Conservation (phyloP, 1,140 invertebrate genomes). For the Panagrolaimus sp. region DNA sequence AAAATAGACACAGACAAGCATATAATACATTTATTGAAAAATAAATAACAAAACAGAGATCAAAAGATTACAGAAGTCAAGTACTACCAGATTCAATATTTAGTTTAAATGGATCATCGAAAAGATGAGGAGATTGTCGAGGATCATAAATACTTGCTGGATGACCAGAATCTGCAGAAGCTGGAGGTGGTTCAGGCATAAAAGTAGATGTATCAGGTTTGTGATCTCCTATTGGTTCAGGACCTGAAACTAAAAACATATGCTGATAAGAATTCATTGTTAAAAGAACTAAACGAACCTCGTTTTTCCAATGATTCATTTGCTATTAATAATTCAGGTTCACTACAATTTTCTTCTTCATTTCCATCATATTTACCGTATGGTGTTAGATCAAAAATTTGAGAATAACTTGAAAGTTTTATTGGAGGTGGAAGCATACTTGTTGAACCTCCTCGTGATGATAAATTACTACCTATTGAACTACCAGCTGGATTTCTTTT, state of each 20-base stretch:
- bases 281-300: no score
- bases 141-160: slow-evolving; percentile 28
- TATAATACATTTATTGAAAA: no score
- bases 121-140: slow-evolving; percentile 41
- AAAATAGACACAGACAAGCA: no score
- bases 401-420: neutral
- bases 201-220: neutral
- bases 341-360: no score
- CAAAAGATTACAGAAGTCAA: no score
- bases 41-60: no score
- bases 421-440: neutral
- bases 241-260: neutral
- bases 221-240: neutral
- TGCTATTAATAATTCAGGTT: no score
- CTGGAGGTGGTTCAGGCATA: slow-evolving; percentile 36
- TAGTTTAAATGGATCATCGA: slow-evolving; percentile 42
- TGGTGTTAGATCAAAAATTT: neutral
- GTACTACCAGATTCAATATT: slow-evolving; percentile 23
- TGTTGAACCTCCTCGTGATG: neutral
- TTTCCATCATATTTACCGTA: no score
- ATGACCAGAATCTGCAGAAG: slow-evolving; percentile 36
- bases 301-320: no score
- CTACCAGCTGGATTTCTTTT: neutral
- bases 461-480: neutral
- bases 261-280: no score